These are phyloP conservation scores for Smutsia gigantea DNA, from an alignment of 2,797 vertebrate genomes.

Conservation along the genomic window DNA sequence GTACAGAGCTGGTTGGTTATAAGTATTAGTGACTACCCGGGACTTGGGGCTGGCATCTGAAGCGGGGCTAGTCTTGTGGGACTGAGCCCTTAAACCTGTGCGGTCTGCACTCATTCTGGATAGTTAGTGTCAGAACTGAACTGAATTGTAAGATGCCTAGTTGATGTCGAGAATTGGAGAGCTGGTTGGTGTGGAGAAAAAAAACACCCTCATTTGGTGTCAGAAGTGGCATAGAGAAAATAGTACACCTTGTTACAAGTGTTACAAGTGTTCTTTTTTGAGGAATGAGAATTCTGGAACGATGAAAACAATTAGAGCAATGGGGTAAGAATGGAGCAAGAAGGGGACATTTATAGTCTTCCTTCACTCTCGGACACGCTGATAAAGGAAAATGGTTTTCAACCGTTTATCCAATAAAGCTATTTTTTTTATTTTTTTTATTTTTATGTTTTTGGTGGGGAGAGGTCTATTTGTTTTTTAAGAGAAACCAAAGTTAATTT, in stretches of 20 bases:
- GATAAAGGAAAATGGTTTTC: constrained; percentile 46
- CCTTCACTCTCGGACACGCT: neutral
- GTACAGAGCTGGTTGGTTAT: neutral
- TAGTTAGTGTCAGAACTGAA: neutral
- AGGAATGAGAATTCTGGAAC: neutral
- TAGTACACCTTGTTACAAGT: neutral
- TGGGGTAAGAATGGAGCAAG: neutral
- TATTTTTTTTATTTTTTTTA: neutral
- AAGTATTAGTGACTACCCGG: neutral
- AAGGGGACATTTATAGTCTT: neutral
- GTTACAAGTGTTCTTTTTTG: neutral
- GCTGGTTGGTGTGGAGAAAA: neutral
- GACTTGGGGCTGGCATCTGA: neutral
- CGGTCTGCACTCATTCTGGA: neutral
- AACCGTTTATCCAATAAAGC: neutral
- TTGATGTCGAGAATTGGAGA: neutral
- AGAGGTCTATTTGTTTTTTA: neutral
- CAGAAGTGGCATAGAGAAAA: neutral
- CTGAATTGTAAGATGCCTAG: neutral
- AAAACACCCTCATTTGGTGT: neutral
- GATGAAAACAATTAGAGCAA: neutral
- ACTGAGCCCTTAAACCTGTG: neutral
- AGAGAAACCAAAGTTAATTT: neutral
- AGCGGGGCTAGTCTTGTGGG: neutral
- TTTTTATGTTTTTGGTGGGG: too few relatives aligned